Conservation (phyloP, 2,888 invertebrate genomes). For the Cataglyphis rosenhaueri region DNA sequence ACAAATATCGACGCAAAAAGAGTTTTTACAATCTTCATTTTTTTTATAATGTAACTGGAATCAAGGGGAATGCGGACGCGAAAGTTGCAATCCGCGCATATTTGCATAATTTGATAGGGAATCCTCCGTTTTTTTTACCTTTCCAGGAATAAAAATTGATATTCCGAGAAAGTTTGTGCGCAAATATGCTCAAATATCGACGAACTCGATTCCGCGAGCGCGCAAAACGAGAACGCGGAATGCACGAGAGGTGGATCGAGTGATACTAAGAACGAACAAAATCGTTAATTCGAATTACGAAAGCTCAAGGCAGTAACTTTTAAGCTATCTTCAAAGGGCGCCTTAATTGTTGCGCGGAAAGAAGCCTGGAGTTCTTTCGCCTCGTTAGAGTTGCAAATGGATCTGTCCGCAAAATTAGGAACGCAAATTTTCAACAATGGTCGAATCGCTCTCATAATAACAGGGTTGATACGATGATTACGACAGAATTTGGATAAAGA, state of each 20-base stretch:
- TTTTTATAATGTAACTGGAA: slow-evolving; percentile 11
- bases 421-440: slow-evolving; percentile 12
- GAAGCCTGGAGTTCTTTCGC: slow-evolving; percentile 27
- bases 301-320: slow-evolving; percentile 44
- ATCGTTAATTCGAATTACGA: slow-evolving; percentile 45
- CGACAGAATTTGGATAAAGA: slow-evolving; percentile 29
- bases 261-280: slow-evolving; percentile 29
- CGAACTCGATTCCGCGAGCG: slow-evolving; percentile 43
- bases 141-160: slow-evolving; percentile 46
- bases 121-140: slow-evolving; percentile 28
- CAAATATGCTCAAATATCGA: slow-evolving; percentile 49
- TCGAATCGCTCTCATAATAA: slow-evolving; percentile 37
- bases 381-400: slow-evolving; percentile 69
- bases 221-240: slow-evolving; percentile 18
- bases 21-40: slow-evolving; percentile 12
- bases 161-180: slow-evolving; percentile 46
- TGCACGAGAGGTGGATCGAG: not conserved
- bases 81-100: slow-evolving; percentile 23
- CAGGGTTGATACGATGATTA: slow-evolving; percentile 38
- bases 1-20: slow-evolving; percentile 4
- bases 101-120: slow-evolving; percentile 32
- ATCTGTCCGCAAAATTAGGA: slow-evolving; percentile 54
- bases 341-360: slow-evolving; percentile 49
- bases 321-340: slow-evolving; percentile 43
- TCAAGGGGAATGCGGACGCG: not conserved